Evolutionary conservation across 2,888 invertebrate genomes (phyloP).

Genomic region (Dolichomitus sp.): DNA sequence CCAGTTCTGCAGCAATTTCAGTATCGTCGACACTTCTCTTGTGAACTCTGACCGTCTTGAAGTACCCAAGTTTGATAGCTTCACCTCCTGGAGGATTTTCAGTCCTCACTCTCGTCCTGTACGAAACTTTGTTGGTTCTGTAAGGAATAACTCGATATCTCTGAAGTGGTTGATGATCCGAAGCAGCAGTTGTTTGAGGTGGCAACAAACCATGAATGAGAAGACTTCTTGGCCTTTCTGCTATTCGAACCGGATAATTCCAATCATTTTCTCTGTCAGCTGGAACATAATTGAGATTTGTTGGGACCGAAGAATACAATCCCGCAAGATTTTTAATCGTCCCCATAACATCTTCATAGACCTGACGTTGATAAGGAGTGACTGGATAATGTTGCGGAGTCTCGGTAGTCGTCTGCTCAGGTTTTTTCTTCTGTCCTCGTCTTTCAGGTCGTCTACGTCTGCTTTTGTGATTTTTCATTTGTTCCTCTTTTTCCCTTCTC

Average conservation of each 20-base stretch:
- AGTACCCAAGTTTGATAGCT: conserved; percentile 58
- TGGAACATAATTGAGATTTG: conserved; percentile 23
- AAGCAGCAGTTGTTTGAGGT: conserved; percentile 24
- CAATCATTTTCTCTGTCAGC: conserved; percentile 16
- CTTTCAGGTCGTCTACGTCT: conserved; percentile 29
- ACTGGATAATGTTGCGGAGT: conserved; percentile 50
- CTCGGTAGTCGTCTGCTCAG: conserved; percentile 59
- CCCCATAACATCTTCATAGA: conserved; percentile 84
- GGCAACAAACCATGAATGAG: conserved; percentile 45
- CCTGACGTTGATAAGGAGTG: conserved; percentile 79
- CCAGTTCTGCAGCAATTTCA: conserved; percentile 8
- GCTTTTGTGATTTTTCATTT: conserved; percentile 11
- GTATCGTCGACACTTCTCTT: conserved; percentile 68
- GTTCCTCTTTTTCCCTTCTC: conserved; percentile 25
- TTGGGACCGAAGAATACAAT: conserved; percentile 45
- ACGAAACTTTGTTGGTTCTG: conserved; percentile 66
- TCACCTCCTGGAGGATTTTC: conserved; percentile 40
- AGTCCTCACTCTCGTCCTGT: conserved; percentile 60
- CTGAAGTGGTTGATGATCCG: conserved; percentile 19
- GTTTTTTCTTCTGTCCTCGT: conserved; percentile 26
- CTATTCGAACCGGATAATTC: conserved; percentile 37
- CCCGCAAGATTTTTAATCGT: conserved; percentile 79
- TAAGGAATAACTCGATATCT: conserved; percentile 60
- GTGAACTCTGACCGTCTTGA: conserved; percentile 68
- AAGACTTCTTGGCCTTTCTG: conserved; percentile 46